Conservation (phyloP, 35 echinoderm and acorn worm species). For the Ophioderma brevispina region DNA sequence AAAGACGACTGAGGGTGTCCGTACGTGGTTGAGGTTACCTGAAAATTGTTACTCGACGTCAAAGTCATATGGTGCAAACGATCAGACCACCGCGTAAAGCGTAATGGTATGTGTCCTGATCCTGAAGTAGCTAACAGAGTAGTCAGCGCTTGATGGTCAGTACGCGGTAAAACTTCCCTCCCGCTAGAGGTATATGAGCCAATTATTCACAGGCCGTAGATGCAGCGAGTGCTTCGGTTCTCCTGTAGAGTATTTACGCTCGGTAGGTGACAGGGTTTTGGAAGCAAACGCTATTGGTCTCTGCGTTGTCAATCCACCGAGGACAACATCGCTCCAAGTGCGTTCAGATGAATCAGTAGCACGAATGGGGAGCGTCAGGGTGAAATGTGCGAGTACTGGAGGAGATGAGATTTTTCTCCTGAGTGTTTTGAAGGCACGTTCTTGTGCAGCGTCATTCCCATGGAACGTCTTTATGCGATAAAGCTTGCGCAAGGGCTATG, state of each 20-base stretch:
- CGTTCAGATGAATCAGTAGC: constrained; percentile 54
- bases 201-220: no score
- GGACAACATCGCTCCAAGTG: constrained; percentile 67
- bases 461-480: constrained; percentile 9
- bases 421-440: constrained; percentile 17
- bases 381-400: constrained; percentile 29
- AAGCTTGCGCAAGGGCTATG: constrained; percentile 45
- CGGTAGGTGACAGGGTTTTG: constrained; percentile 31
- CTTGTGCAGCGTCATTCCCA: no score
- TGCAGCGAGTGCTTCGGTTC: constrained; percentile 51
- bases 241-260: constrained; percentile 54
- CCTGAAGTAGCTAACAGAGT: no score
- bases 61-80: constrained; percentile 46
- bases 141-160: constrained; percentile 60
- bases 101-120: constrained; percentile 57
- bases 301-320: constrained; percentile 37
- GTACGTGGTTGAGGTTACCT: constrained; percentile 22
- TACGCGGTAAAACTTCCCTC: constrained; percentile 42
- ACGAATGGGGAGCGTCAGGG: not conserved
- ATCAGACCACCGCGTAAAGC: constrained; percentile 37
- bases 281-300: constrained; percentile 48
- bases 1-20: constrained; percentile 17
- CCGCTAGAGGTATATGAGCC: constrained; percentile 45
- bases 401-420: constrained; percentile 16
- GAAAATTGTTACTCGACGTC: constrained; percentile 34